Conservation (phyloP, 2,888 invertebrate genomes). For the Cheilosia vernalis region DNA sequence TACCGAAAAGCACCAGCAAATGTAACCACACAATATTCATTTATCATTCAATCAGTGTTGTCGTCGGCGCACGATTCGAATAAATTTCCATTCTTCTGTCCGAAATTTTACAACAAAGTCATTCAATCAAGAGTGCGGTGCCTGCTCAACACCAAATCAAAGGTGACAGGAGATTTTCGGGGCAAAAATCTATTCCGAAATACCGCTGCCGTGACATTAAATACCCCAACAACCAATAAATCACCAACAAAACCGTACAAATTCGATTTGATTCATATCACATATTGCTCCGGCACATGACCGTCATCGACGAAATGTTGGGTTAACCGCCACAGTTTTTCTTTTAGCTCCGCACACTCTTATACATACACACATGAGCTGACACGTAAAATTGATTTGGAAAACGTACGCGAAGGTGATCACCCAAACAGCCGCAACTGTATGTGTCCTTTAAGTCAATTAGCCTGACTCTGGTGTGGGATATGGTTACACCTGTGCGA, state of each 20-base stretch:
- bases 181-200: slow-evolving; percentile 38
- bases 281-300: slow-evolving; percentile 25
- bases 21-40: slow-evolving; percentile 41
- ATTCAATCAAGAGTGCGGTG: not conserved
- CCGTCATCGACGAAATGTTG: slow-evolving; percentile 41
- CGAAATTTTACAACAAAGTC: slow-evolving; percentile 38
- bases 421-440: slow-evolving; percentile 9
- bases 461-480: slow-evolving; percentile 35
- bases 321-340: slow-evolving; percentile 54
- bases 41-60: slow-evolving; percentile 47
- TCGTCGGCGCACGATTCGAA: slow-evolving; percentile 26
- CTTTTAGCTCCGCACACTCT: not conserved
- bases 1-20: not conserved
- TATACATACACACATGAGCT: slow-evolving; percentile 7
- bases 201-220: slow-evolving; percentile 26
- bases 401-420: slow-evolving; percentile 18
- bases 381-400: slow-evolving; percentile 45
- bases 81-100: slow-evolving; percentile 50
- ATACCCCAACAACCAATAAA: slow-evolving; percentile 53
- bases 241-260: slow-evolving; percentile 55
- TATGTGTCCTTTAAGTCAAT: slow-evolving; percentile 55
- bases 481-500: slow-evolving; percentile 39
- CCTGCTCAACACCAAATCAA: not conserved
- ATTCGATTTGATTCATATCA: slow-evolving; percentile 49
- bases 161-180: slow-evolving; percentile 2